Evolutionary conservation across 2,888 invertebrate species (phyloP).

Genomic region (Hybos culiciformis): DNA sequence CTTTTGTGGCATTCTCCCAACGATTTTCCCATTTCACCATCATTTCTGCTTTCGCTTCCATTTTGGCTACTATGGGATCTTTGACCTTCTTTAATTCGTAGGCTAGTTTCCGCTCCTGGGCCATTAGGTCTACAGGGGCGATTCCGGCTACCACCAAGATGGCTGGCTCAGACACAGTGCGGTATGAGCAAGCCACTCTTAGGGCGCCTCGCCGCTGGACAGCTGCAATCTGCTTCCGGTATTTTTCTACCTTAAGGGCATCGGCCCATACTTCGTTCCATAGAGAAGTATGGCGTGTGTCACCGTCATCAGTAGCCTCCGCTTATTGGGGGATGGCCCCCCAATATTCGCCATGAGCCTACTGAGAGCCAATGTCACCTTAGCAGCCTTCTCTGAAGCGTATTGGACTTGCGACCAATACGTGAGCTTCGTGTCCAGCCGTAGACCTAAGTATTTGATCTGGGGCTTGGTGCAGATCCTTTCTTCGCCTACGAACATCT

Average conservation of each 20-base stretch:
- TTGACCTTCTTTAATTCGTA: background rate
- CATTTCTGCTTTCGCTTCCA: background rate
- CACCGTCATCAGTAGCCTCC: conserved; percentile 8
- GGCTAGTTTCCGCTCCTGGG: conserved; percentile 7
- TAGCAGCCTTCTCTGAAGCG: conserved; percentile 13
- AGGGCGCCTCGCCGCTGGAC: conserved; percentile 16
- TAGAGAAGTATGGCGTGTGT: conserved; percentile 2
- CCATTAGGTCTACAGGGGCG: conserved; percentile 20
- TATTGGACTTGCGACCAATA: conserved; percentile 12
- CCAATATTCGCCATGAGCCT: conserved; percentile 17
- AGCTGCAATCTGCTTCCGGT: conserved; percentile 11
- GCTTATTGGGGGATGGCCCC: conserved; percentile 9
- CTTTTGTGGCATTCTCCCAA: conserved; percentile 13
- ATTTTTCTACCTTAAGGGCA: conserved; percentile 9
- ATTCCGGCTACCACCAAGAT: conserved; percentile 14
- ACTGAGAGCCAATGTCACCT: conserved; percentile 8
- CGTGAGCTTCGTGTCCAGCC: conserved; percentile 13
- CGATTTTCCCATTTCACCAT: background rate
- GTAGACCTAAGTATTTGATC: conserved; percentile 15
- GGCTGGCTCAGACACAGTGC: conserved; percentile 17
- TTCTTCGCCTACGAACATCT: background rate
- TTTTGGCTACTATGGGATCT: conserved; percentile 12
- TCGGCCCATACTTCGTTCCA: conserved; percentile 5
- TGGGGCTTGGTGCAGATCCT: background rate
- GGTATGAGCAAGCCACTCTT: conserved; percentile 14